Base-by-base conservation (phyloP, 2,888 invertebrate species). In the Disparrhopalites patrizii region DNA sequence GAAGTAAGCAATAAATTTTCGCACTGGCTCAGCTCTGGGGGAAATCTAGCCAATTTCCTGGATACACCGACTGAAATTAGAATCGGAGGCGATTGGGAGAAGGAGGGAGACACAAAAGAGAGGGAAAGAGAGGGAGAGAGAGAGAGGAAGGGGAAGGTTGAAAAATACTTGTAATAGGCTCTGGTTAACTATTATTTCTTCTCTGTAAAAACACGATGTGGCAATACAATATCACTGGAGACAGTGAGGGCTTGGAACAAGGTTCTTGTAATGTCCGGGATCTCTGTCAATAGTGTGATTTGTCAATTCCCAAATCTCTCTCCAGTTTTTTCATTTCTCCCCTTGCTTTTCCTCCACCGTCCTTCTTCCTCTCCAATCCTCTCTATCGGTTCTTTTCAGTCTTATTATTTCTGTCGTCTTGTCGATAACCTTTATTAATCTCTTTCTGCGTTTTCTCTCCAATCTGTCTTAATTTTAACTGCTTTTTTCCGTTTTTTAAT, bases 41-140 rank as follows among this genome's bases (percentile, higher is more conserved):
- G 43, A 60, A 60, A 60, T 60, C 61, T 50, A 61, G 28, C 60
- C 60, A 60, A 60, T 60, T 60, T 60, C 60, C 60, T 60, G 60
- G 47, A 60, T 47, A 47, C 60, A 47, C 47, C 56, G 30, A 56
- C 33, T n/a, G 25, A 47, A 61, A 61, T 61, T 50, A 61, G 61
- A 61, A 61, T 61, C 50, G 31, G 30, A 15, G 8, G 43, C 36
- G 36, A 10, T 10, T 18, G 43, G 20, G 43, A 43, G 43, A n/a
- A 20, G 5, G 43, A 43, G 43, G 20, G 43, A 4, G 7, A 43
- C n/a, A 43, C n/a, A 20, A 43, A 20, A n/a, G 43, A 10, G 43
- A 43, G 43, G 20, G 43, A 4, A 4, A n/a, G 43, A 43, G 43
- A 43, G 20, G 20, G n/a, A 43, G 43, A 43, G 43, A 43, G 43